Base-by-base conservation (phyloP, 2,888 invertebrate species). In the Apeira syringaria region DNA sequence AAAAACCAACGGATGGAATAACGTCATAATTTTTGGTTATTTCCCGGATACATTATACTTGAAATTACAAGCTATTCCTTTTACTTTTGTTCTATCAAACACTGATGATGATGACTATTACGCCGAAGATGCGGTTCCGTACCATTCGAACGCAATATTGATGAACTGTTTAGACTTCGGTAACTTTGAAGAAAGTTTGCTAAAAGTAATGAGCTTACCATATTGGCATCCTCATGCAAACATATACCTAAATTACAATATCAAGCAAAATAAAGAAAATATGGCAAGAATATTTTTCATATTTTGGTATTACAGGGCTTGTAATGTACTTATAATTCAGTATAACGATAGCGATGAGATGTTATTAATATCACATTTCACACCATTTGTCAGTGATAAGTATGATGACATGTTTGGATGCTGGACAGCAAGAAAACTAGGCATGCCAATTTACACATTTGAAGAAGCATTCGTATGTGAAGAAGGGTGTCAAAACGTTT, bases 171-270 rank as follows among this genome's bases (percentile, higher is more conserved):
- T 37, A 5, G 59, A 72, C 46, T 66, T 77, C 32, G 49, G 42
- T 3, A 61, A 80, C 9, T 78, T 77, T 49, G 77, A 81, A 62
- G 47, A 63, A n/a, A 65, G 65, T n/a, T 40, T 86, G 5, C 48
- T 48, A 1, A 75, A 75, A 60, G 46, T 68, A 1, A 46, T 66
- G 22, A 50, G 41, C 4, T 52, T 64, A 1, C 68, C 77, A 0
- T 78, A 77, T 48, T 86, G 82, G 81, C 76, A 86, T 53, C 74
- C 85, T 3, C 66, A 62, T 3, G 56, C 82, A 3, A 71, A 81
- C 3, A 57, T 86, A 4, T 34, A 46, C 27, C 27, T 86, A 4
- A 73, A 78, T 43, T 76, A 72, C 31, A 73, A 74, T n/a, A 51
- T 50, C 10, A 15, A 49, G 9, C 55, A 53, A 38, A 46, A 66